Base-by-base conservation (phyloP, 2,113 vertebrate genomes). In the Tupaia tana region DNA sequence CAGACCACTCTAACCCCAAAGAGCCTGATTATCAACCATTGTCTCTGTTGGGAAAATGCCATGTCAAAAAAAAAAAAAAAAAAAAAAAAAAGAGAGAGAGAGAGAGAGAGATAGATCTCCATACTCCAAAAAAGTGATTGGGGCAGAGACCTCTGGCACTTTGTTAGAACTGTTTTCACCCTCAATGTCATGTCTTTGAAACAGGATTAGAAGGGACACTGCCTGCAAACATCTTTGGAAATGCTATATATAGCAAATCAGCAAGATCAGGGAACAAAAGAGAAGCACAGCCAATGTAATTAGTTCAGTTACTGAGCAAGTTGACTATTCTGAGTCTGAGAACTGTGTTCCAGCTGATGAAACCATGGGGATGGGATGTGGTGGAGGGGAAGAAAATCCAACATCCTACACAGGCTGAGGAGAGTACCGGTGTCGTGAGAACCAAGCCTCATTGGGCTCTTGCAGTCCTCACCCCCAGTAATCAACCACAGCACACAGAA, bases 201-300 rank as follows among this genome's bases (percentile, higher is more conserved):
- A 66, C 19, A 92, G 63, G 24, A 95, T 95, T 94, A 86, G 95
- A 96, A 98, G 94, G 19, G 97, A 89, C 91, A 97, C 71, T 85
- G 64, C 93, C 0, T 19, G 85, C 56, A 93, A 97, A 95, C 12
- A 83, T 94, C 96, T 98, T 70, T 84, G 73, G 64, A 91, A 90
- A 87, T 63, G 58, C 84, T 84, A 93, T 82, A 88, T 97, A 91
- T 95, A 97, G 95, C 96, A 94, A 90, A 97, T 5, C 34, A 14
- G 43, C 93, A 78, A 54, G 87, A 94, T 89, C 7, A 0, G 56
- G 83, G 90, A 95, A 98, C 93, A 98, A 97, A 97, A 93, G 95
- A 77, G 59, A 93, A 85, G 19, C 67, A 1, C 59, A 34, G 83
- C 88, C 95, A 56, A 59, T 89, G 77, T 88, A 93, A 96, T 97